phyloP scores from a whole-genome alignment of 2,113 vertebrate species.

The Ginglymostoma cirratum region DNA sequence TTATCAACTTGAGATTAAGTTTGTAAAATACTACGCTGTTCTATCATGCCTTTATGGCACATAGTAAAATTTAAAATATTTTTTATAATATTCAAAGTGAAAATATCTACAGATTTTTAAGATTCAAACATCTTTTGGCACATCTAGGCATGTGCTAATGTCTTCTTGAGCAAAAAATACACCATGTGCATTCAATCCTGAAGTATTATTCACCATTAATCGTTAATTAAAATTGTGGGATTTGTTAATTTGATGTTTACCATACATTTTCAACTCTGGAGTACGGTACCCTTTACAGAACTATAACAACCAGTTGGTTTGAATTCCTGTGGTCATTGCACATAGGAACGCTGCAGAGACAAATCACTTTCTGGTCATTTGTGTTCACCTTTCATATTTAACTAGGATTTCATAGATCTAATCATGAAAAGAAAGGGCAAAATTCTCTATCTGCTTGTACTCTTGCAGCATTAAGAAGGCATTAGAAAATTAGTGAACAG shows the following conservation, averaged over 20 bases:
- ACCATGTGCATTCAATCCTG: background rate
- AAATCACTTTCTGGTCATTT: background rate
- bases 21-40: background rate
- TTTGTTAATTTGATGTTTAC: background rate
- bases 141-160: background rate
- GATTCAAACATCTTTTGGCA: background rate
- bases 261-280: background rate
- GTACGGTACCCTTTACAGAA: background rate
- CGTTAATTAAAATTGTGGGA: background rate
- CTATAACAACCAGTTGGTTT: background rate
- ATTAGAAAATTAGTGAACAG: background rate
- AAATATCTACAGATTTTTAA: background rate
- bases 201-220: background rate
- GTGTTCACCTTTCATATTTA: background rate
- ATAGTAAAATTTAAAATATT: background rate
- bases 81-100: background rate
- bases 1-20: background rate
- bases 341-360: background rate
- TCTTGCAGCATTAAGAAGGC: background rate
- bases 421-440: background rate
- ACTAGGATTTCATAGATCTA: background rate
- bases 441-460: background rate
- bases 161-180: background rate
- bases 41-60: background rate
- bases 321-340: background rate